Conservation (phyloP, 2,113 vertebrate species). For the Ceyx margarethae region DNA sequence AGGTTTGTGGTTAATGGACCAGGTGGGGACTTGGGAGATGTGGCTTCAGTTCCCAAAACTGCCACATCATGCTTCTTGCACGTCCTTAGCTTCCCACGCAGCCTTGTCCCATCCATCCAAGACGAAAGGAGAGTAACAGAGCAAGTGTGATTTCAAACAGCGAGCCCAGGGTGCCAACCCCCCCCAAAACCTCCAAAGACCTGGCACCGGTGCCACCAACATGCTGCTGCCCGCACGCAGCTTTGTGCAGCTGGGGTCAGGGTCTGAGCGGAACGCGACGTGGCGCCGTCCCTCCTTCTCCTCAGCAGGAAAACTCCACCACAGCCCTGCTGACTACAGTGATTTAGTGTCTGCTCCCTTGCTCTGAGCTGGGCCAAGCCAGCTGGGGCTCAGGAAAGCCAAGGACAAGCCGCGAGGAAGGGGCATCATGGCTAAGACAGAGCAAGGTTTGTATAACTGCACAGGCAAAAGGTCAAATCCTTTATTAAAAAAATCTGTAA, state of each 20-base stretch:
- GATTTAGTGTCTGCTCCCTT: background rate
- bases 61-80: background rate
- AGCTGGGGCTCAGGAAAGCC: rapidly evolving
- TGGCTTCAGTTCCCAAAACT: background rate
- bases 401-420: background rate
- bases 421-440: background rate
- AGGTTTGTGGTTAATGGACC: background rate
- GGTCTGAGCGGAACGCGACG: background rate
- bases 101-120: background rate
- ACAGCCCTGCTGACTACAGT: background rate
- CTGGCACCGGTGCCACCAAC: background rate
- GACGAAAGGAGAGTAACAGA: background rate
- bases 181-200: background rate
- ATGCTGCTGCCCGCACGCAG: rapidly evolving
- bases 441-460: conserved; percentile 16
- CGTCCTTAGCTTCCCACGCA: background rate
- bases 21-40: background rate
- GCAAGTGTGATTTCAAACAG: background rate
- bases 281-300: background rate
- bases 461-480: conserved; percentile 26
- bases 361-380: rapidly evolving
- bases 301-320: background rate
- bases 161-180: background rate
- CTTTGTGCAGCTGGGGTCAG: background rate
- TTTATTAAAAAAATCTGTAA: conserved; percentile 17